Evolutionary conservation across 2,797 vertebrate species (phyloP).

Genomic region (Epinephelus awoara): DNA sequence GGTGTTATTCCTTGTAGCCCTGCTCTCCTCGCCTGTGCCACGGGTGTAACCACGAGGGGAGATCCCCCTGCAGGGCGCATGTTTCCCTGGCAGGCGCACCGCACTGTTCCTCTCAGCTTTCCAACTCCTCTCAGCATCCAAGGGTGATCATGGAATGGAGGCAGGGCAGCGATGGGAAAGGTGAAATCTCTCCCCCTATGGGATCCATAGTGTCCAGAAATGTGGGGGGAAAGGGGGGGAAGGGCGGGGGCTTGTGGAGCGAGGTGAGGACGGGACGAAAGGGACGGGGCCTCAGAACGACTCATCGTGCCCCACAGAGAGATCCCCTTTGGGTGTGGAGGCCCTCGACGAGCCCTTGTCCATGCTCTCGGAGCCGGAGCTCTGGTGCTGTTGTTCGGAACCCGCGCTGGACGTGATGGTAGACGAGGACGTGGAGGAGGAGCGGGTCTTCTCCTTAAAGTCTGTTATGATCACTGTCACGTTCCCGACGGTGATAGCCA

Average conservation of each 20-base stretch:
- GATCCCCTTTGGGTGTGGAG: constrained; percentile 97
- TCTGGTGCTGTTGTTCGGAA: constrained; percentile 99
- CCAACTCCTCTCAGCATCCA: constrained; percentile 63
- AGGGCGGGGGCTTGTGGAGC: constrained; percentile 4
- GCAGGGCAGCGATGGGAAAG: constrained; percentile 63
- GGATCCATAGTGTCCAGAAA: constrained; percentile 79
- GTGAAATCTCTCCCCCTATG: constrained; percentile 64
- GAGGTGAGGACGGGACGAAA: constrained; percentile 17
- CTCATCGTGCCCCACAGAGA: constrained; percentile 95
- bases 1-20: constrained; percentile 55
- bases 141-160: constrained; percentile 65
- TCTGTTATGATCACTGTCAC: constrained; percentile 99
- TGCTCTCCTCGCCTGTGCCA: constrained; percentile 56
- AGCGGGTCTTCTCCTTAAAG: constrained; percentile 99
- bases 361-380: constrained; percentile 99
- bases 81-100: constrained; percentile 38
- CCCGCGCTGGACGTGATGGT: constrained; percentile 98
- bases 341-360: constrained; percentile 99
- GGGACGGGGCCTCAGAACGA: constrained; percentile 90
- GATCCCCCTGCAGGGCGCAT: constrained; percentile 31
- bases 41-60: constrained; percentile 49
- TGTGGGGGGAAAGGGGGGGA: constrained; percentile 30
- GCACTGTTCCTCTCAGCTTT: constrained; percentile 59
- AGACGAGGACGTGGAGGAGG: constrained; percentile 98
- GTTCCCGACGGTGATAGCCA: constrained; percentile 98